Base-by-base conservation (phyloP, 30 jellyfish, hydroid and myxozoan species). In the Turritopsis rubra region DNA sequence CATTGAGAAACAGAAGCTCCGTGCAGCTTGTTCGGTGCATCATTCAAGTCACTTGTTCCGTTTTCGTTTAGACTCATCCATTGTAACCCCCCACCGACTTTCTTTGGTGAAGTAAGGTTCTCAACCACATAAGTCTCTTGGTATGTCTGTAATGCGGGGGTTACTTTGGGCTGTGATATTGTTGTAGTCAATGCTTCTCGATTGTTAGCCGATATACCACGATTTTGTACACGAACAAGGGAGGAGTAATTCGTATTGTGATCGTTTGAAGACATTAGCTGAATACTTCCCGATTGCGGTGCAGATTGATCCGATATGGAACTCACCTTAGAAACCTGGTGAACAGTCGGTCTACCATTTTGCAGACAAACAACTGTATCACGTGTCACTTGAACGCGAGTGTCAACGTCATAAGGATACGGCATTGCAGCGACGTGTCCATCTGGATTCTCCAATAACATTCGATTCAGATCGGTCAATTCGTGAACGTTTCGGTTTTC, bases 51-150 rank as follows among this genome's bases (percentile, higher is more conserved):
- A 77, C 30, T 77, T 22, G 83, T 75, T 29, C 83, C 83, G 41
- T 31, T 75, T 30, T 53, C 66, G 72, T 80, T 80, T n/a, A 80
- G 60, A 65, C 87, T 80, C 24, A 80, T 80, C 87, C 87, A 80
- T 65, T 80, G 81, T 1, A 80, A 65, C 17, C 87, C 87, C 26
- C 66, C 83, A 29, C 71, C 71, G 41, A 26, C 29, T 27, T 68
- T 68, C 19, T 68, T 68, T 16, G 77, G 30, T 19, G 9, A 17
- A 1, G 28, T 23, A 68, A 17, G 0, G 30, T 1, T 68, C 9
- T 68, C 31, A 68, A n/a, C 77, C 30, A 68, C 77, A 41, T 41
- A 41, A 17, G 77, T 68, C 23, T 27, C 30, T n/a, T n/a, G 77
- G 30, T 68, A 0, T 68, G 28, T 23, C 77, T 68, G 31, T n/a